phyloP scores from a whole-genome alignment of 2,113 vertebrate genomes.

The Misgurnus mizolepis region DNA sequence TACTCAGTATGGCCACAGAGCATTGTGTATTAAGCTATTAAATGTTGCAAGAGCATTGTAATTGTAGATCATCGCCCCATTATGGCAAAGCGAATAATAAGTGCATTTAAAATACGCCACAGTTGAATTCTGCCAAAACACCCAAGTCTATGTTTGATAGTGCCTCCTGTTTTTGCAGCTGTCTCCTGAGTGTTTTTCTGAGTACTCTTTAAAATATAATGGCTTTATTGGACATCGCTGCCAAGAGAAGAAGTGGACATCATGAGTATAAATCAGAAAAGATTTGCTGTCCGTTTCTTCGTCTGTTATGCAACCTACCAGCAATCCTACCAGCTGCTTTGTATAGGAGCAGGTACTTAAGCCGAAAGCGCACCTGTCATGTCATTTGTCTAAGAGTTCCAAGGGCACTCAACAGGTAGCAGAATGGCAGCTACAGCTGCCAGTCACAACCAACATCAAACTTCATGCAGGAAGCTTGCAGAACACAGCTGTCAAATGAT shows the following conservation, averaged over 20 bases:
- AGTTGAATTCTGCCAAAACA: neutral
- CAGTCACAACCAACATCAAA: constrained; percentile 50
- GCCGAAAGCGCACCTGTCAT: constrained; percentile 54
- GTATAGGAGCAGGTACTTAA: constrained; percentile 52
- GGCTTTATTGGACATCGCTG: neutral
- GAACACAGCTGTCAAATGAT: constrained; percentile 53
- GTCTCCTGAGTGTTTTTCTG: neutral
- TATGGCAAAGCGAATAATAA: neutral
- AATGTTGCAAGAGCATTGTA: neutral
- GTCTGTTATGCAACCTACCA: constrained; percentile 16
- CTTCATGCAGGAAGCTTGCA: constrained; percentile 16
- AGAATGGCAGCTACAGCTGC: constrained; percentile 53
- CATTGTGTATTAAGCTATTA: too few species aligned
- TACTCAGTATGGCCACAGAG: too few species aligned
- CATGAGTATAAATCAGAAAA: constrained; percentile 2
- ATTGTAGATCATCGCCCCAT: neutral
- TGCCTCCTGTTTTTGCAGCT: neutral
- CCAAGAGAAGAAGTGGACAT: neutral
- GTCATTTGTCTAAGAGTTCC: constrained; percentile 53
- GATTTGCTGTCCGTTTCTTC: constrained; percentile 18
- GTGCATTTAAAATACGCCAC: neutral
- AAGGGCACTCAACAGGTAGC: constrained; percentile 58
- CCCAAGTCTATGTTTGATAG: neutral
- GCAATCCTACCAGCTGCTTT: constrained; percentile 38
- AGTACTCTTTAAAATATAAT: constrained; percentile 15